phyloP scores from a whole-genome alignment of 2,113 vertebrate species.

The Cinclus mexicanus region DNA sequence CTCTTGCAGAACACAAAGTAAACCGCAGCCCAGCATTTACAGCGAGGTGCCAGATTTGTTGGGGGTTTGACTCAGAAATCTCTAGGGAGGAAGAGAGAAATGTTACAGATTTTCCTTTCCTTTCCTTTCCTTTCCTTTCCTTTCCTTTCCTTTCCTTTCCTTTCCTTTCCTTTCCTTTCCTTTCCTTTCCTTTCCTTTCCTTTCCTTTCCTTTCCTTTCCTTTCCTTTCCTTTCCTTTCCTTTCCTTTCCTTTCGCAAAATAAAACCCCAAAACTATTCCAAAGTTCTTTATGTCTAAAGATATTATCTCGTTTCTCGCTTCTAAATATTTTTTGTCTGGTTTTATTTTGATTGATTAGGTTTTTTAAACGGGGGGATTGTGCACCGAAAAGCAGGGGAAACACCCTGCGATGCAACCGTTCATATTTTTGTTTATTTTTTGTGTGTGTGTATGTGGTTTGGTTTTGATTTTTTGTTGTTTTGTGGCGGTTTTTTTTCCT shows the following conservation, averaged over 20 bases:
- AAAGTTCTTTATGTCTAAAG: background rate
- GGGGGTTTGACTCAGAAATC: background rate
- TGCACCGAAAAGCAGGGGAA: background rate
- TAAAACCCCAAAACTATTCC: rapidly evolving
- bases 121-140: rapidly evolving
- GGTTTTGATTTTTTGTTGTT: background rate
- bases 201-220: background rate
- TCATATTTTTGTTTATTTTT: no score
- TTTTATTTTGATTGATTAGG: background rate
- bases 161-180: background rate
- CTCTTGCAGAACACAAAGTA: background rate
- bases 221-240: background rate
- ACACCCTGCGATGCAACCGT: background rate
- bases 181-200: background rate
- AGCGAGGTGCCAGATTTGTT: background rate
- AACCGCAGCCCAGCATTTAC: background rate
- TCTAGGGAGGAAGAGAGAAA: background rate
- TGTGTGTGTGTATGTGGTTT: background rate
- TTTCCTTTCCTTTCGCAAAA: background rate
- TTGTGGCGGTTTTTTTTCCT: background rate
- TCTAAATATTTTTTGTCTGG: background rate
- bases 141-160: no score
- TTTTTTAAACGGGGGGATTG: rapidly evolving
- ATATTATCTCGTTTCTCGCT: background rate
- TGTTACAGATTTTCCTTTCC: background rate